Evolutionary conservation across 2,113 vertebrate species (phyloP), one percentile per base, ranked within the genome.

Genomic region (Craseonycteris thonglongyai): DNA sequence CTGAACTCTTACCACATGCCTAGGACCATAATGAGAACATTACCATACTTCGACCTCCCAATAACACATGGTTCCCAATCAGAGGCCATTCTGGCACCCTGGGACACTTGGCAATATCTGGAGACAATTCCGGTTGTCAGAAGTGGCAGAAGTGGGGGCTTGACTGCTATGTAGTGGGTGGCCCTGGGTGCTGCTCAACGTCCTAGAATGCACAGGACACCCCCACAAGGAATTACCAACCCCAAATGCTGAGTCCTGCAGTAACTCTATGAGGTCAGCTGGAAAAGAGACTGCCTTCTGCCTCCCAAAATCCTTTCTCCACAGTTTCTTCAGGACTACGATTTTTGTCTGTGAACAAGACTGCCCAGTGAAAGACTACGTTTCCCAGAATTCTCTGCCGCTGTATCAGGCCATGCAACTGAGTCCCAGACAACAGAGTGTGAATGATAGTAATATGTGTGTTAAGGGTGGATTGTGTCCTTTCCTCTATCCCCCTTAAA

Each of bases 351-450:
- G 5, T 11, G 33, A 26, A 18, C n/a, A 59, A 54, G 54, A n/a
- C 21, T 2, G 15, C 54, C 78, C 56, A 24, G 7, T 40, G 47
- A 56, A 78, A 28, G 21, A 84, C 85, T 47, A 56, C 54, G 24
- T 85, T 58, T 89, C 85, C 90, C 79, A 89, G 71, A 30, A 33
- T 58, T 47, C 45, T 35, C 35, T 65, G 90, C 26, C 58, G 28
- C n/a, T 5, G 10, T 5, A 0, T n/a, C 35, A 30, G 38, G 6
- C 56, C 85, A 84, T 26, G 38, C 65, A 38, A 61, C 54, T 18
- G 24, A 54, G 11, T n/a, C 24, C 54, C 38, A 38, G 61, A 33
- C 85, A 92, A 75, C 1, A 76, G 28, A 3, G 5, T 1, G 1
- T 2, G 1, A 61, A 61, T 35, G 19, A n/a, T 0, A 42, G 59